Evolutionary conservation across 2,113 vertebrate species (phyloP).

Genomic region (Tringa solitaria): DNA sequence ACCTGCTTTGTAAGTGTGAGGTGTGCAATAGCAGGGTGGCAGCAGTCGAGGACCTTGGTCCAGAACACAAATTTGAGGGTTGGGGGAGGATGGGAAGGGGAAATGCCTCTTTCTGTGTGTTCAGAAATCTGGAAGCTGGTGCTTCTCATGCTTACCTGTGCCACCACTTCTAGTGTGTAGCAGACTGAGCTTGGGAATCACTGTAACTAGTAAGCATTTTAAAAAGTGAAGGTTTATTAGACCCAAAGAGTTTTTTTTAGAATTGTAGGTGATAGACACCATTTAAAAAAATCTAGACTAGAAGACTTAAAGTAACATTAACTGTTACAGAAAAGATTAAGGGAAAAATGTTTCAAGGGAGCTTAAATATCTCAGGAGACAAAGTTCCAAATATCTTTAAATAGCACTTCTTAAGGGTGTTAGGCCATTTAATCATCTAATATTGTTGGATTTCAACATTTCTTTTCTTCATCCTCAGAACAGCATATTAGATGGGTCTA

Average conservation of each 20-base stretch:
- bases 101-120: not conserved
- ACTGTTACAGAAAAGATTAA: not conserved
- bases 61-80: not conserved
- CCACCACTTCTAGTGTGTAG: not conserved
- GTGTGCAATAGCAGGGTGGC: not conserved
- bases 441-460: not conserved
- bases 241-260: not conserved
- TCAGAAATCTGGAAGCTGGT: not conserved
- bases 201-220: not conserved
- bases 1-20: not conserved
- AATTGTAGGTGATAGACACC: not conserved
- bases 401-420: not conserved
- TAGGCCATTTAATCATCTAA: not conserved
- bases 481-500: not conserved
- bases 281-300: not conserved
- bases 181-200: not conserved
- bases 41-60: not conserved
- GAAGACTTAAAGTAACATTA: not conserved
- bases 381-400: not conserved
- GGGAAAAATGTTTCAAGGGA: not conserved
- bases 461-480: not conserved
- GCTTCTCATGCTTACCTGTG: not conserved
- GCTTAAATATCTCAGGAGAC: not conserved
- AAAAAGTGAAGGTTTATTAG: not conserved
- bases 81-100: not conserved